A percentile compares a stretch with the other conserved stretches of the same genome.
These are phyloP conservation scores for Saturnia pavonia DNA, from an alignment of 2,888 invertebrate genomes.

Conservation along the genomic window DNA sequence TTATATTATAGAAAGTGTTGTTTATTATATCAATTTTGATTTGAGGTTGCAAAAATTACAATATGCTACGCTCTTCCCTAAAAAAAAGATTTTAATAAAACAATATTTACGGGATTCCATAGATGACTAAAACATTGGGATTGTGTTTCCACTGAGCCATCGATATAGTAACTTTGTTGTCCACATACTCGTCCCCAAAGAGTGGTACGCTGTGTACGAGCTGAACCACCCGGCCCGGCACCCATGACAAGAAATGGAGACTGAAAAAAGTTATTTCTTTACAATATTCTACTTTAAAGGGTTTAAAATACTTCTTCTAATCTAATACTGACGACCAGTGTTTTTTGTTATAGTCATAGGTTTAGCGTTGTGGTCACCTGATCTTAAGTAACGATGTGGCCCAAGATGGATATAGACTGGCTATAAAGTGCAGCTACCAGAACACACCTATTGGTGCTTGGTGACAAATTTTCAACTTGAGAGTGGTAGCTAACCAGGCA, in stretches of 20 bases:
- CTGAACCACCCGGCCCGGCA: constrained; percentile 65
- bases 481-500: no score
- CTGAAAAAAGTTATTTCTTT: constrained; percentile 39
- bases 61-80: background rate
- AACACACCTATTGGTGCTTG: no score
- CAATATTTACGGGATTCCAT: constrained; percentile 79
- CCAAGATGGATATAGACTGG: no score
- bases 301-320: no score
- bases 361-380: no score
- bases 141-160: constrained; percentile 85
- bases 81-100: constrained; percentile 21
- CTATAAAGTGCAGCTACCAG: no score
- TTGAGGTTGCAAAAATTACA: background rate
- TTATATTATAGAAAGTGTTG: no score
- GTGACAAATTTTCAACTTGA: no score
- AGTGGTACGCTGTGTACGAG: constrained; percentile 80
- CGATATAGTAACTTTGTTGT: constrained; percentile 82
- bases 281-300: background rate
- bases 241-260: constrained; percentile 76
- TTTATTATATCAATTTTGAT: background rate
- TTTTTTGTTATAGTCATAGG: no score
- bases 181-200: constrained; percentile 83
- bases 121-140: constrained; percentile 81
- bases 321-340: no score
- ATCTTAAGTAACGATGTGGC: no score